Conservation (phyloP, 2,113 vertebrate genomes). For the human (Homo sapiens) region DNA sequence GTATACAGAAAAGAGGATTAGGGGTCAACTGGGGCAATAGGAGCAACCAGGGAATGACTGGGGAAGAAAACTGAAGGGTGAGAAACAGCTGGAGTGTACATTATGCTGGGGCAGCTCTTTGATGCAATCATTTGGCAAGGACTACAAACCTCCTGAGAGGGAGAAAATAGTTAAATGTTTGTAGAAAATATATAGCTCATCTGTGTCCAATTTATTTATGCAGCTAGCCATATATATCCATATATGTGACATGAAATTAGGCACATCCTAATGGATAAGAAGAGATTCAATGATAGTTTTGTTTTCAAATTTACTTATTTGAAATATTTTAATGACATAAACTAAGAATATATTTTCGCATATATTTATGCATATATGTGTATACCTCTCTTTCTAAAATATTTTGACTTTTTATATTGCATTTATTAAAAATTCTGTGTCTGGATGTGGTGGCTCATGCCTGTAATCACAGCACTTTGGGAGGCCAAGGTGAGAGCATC, state of each 20-base stretch:
- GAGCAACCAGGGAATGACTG: not conserved
- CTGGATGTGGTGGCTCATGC: too few relatives aligned
- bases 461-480: too few relatives aligned
- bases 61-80: not conserved
- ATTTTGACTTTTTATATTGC: not conserved
- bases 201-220: slow-evolving; percentile 31
- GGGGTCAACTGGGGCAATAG: not conserved
- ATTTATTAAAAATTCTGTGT: not conserved
- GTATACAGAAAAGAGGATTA: not conserved
- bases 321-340: not conserved
- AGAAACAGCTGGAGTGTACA: slow-evolving; percentile 16
- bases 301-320: not conserved
- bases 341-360: not conserved
- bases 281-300: not conserved
- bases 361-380: not conserved
- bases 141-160: not conserved
- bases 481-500: too few relatives aligned
- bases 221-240: not conserved
- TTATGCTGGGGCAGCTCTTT: not conserved
- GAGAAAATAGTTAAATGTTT: not conserved
- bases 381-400: not conserved
- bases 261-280: not conserved
- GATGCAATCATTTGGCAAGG: not conserved
- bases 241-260: not conserved
- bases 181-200: slow-evolving; percentile 3